These are phyloP conservation scores for Diorhabda sublineata DNA, from an alignment of 1,140 invertebrate genomes.

Conservation along the genomic window DNA sequence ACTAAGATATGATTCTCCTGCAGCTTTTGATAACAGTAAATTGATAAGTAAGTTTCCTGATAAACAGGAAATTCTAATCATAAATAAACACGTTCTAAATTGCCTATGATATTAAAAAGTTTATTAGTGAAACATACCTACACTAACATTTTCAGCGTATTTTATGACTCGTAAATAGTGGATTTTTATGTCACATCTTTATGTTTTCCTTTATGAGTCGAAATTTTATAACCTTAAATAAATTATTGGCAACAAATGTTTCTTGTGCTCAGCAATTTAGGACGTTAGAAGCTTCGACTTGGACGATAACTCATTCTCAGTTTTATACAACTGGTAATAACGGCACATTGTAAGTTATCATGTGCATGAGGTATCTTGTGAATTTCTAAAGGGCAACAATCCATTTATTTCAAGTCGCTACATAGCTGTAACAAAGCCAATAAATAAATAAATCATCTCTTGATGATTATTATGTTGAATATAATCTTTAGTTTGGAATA, in stretches of 20 bases:
- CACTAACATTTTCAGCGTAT: not conserved
- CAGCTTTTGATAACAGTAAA: too few relatives aligned
- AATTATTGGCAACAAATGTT: constrained; percentile 2
- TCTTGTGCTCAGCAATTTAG: not conserved
- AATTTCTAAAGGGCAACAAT: not conserved
- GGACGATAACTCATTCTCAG: not conserved
- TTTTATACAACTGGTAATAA: constrained; percentile 1
- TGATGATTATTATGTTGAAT: too few relatives aligned
- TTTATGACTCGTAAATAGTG: not conserved
- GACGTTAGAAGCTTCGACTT: not conserved
- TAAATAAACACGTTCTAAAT: too few relatives aligned
- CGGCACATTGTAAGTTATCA: not conserved
- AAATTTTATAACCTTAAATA: constrained; percentile 3
- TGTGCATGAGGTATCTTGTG: not conserved
- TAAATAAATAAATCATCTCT: too few relatives aligned
- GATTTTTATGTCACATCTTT: constrained; percentile 1
- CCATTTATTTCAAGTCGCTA: too few relatives aligned
- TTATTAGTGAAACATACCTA: not conserved
- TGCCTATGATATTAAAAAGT: not conserved
- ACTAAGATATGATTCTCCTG: too few relatives aligned
- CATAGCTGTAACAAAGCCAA: too few relatives aligned
- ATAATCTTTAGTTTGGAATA: too few relatives aligned
- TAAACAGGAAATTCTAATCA: too few relatives aligned
- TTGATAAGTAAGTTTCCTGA: too few relatives aligned
- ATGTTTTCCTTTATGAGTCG: not conserved